Percentiles rank a stretch among this genome's conserved stretches.
Evolutionary conservation across 2,113 vertebrate genomes (phyloP).

Genomic region (Myocastor coypus): DNA sequence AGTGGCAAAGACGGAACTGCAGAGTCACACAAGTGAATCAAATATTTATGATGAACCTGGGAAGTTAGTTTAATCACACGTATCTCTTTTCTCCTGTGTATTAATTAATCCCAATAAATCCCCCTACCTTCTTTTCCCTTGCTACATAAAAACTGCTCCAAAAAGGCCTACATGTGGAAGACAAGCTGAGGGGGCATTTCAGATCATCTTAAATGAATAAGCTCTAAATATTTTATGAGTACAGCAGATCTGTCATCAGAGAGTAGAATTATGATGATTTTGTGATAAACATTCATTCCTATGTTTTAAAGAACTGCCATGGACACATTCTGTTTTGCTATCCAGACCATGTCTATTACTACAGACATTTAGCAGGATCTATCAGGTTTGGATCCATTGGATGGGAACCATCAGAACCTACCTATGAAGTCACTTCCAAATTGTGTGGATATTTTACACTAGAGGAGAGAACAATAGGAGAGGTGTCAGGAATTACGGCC

Average conservation of each 20-base stretch:
- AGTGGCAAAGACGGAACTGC: slow-evolving; percentile 62
- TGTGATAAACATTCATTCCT: not conserved
- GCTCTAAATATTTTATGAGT: slow-evolving; percentile 56
- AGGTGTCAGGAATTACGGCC: slow-evolving; percentile 78
- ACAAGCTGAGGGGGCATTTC: slow-evolving; percentile 3
- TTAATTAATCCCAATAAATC: slow-evolving; percentile 76
- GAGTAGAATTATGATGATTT: slow-evolving; percentile 17
- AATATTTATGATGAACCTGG: slow-evolving; percentile 76
- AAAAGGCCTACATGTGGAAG: slow-evolving; percentile 51
- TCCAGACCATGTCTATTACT: not conserved
- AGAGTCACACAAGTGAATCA: slow-evolving; percentile 64
- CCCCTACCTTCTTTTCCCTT: not conserved
- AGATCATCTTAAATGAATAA: slow-evolving; percentile 49
- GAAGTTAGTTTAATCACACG: slow-evolving; percentile 66
- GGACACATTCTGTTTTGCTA: not conserved
- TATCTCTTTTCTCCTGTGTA: slow-evolving; percentile 71
- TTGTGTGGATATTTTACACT: slow-evolving; percentile 78
- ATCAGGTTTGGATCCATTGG: slow-evolving; percentile 17
- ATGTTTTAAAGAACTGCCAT: not conserved
- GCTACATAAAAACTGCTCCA: slow-evolving; percentile 45
- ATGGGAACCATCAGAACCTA: slow-evolving; percentile 48
- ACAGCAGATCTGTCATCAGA: not conserved
- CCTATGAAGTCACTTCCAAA: slow-evolving; percentile 76
- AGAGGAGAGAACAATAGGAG: slow-evolving; percentile 56
- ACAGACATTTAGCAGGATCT: not conserved